These are phyloP conservation scores for Drosophila tani DNA, from an alignment of 1,140 invertebrate species.

Conservation along the genomic window DNA sequence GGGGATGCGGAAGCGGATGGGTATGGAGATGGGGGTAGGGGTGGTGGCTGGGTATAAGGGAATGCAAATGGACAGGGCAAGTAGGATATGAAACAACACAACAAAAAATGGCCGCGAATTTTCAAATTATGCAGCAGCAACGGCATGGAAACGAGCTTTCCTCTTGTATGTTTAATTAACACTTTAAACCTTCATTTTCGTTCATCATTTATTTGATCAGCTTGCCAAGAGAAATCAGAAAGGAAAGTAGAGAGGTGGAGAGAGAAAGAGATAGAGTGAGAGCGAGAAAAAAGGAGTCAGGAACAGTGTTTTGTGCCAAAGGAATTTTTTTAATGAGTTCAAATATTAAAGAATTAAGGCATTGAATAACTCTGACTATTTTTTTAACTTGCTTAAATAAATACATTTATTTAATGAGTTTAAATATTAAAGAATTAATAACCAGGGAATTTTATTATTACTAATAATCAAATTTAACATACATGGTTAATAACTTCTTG, in stretches of 20 bases:
- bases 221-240: slow-evolving; percentile 6
- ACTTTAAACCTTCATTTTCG: slow-evolving; percentile 71
- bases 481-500: no score
- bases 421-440: no score
- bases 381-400: no score
- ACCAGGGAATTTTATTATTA: no score
- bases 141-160: slow-evolving; percentile 24
- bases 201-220: slow-evolving; percentile 66
- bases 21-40: neutral
- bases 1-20: neutral
- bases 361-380: no score
- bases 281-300: neutral
- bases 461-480: no score
- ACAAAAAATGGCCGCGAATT: slow-evolving; percentile 19
- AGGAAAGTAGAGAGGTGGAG: neutral
- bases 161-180: slow-evolving; percentile 72
- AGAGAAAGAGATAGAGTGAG: neutral
- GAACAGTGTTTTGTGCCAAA: neutral
- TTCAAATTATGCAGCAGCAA: slow-evolving; percentile 52
- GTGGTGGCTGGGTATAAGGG: neutral
- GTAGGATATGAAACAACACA: slow-evolving; percentile 20
- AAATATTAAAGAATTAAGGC: neutral
- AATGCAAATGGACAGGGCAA: slow-evolving; percentile 12
- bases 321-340: neutral
- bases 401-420: no score